Conservation (phyloP, 2,888 invertebrate genomes). For the Tanypteryx hageni region DNA sequence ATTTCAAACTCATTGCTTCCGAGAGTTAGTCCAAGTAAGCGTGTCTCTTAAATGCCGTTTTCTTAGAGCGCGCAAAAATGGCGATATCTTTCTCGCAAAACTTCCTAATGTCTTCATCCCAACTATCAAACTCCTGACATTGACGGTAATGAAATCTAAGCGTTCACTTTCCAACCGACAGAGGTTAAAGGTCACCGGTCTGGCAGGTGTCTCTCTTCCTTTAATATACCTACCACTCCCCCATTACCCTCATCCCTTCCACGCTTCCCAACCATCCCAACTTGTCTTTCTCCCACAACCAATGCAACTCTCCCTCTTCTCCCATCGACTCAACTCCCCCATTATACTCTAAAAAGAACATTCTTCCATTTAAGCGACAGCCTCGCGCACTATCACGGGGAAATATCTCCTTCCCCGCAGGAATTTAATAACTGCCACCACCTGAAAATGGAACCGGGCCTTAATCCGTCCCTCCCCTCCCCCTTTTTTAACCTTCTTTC, state of each 20-base stretch:
- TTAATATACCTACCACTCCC: background rate
- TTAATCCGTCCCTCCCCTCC: background rate
- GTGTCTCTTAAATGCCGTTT: too few relatives aligned
- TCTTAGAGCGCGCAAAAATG: too few relatives aligned
- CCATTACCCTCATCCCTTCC: background rate
- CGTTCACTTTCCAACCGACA: background rate
- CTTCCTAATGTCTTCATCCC: too few relatives aligned
- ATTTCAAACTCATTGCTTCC: too few relatives aligned
- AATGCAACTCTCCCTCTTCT: background rate
- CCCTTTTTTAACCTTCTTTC: background rate
- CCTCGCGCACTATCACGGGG: background rate
- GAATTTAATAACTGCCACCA: conserved; percentile 51
- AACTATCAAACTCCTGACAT: background rate
- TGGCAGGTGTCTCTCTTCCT: background rate
- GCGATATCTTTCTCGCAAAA: too few relatives aligned
- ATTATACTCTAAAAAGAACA: background rate
- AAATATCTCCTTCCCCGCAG: conserved; percentile 24
- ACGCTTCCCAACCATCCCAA: background rate
- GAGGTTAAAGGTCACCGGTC: background rate
- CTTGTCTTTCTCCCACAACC: background rate
- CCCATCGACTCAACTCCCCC: background rate
- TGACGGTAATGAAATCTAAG: background rate
- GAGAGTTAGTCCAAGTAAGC: too few relatives aligned
- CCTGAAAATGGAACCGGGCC: background rate
- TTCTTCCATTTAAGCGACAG: background rate